These are phyloP conservation scores for Ophonus ardosiacus DNA, from an alignment of 2,888 invertebrate species.

Conservation along the genomic window DNA sequence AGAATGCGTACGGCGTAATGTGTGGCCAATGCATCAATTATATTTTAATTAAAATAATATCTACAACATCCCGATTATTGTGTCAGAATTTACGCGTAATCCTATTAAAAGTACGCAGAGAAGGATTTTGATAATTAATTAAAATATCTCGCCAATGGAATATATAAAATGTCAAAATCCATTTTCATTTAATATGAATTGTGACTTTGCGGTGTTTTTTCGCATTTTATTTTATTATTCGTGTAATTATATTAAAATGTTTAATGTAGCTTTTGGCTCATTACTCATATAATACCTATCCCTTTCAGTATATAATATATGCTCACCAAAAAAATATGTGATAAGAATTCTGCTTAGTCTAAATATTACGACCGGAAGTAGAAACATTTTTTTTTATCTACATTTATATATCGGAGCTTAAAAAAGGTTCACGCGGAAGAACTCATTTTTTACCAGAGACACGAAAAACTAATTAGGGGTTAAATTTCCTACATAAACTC, in stretches of 20 bases:
- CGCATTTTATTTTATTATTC: conserved; percentile 25
- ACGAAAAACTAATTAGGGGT: conserved; percentile 32
- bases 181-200: conserved; percentile 41
- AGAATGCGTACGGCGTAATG: conserved; percentile 4
- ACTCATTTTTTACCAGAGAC: conserved; percentile 23
- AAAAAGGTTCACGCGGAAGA: conserved; percentile 11
- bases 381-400: conserved; percentile 27
- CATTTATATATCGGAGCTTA: conserved; percentile 18
- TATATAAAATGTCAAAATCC: conserved; percentile 37
- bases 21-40: conserved; percentile 54
- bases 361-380: conserved; percentile 19
- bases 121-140: conserved; percentile 50
- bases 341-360: conserved; percentile 10
- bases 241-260: conserved; percentile 24
- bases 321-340: conserved; percentile 12
- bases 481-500: conserved; percentile 18
- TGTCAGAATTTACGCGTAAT: conserved; percentile 34
- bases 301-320: conserved; percentile 8
- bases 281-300: conserved; percentile 15
- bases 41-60: conserved; percentile 58
- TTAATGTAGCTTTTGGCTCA: conserved; percentile 10
- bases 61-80: conserved; percentile 35
- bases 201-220: conserved; percentile 19
- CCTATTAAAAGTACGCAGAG: conserved; percentile 43
- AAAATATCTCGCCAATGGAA: conserved; percentile 44